Base-by-base conservation (phyloP, 53 echinoderm and acorn worm genomes). In the Henricia sp. region DNA sequence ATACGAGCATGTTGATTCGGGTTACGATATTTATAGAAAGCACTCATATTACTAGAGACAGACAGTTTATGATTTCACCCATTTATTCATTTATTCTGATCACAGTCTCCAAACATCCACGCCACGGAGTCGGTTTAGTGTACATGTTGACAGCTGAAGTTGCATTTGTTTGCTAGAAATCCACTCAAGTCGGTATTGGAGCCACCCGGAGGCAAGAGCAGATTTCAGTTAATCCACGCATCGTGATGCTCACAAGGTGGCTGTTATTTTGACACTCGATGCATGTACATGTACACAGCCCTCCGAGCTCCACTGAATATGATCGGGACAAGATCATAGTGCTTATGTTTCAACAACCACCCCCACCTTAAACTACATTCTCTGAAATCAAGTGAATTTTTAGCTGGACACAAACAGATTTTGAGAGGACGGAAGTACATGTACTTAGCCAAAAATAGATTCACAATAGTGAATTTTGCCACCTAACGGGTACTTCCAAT, bases 111-210 rank as follows among this genome's bases (percentile, higher is more conserved):
- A 13, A 67, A 37, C 28, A 19, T n/a, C 20, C 32, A 63, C 29
- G 19, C 63, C 30, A 33, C 30, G 8, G 17, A 28, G 32, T 23
- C 13, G 11, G 6, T 34, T 4, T 34, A 3, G 33, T 32, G 30
- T 32, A 60, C 62, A 13, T 67, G 67, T 67, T 67, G 67, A 67
- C 67, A 67, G 39, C 67, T n/a, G 39, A n/a, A 67, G 16, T 29
- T 10, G 37, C 39, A 4, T 6, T n/a, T 28, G 8, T n/a, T 36
- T n/a, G 39, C 37, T 23, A 2, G 8, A 67, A 67, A 67, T 37
- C 67, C 23, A 38, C 39, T 38, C 39, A 67, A 67, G 67, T 39
- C 39, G 39, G 37, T 67, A 38, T 67, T 37, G 37, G 67, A 21
- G 21, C n/a, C 39, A 67, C 67, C 67, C 67, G 20, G 3, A 21